Conservation (phyloP, 2,797 vertebrate genomes). For the Melanogrammus aeglefinus region DNA sequence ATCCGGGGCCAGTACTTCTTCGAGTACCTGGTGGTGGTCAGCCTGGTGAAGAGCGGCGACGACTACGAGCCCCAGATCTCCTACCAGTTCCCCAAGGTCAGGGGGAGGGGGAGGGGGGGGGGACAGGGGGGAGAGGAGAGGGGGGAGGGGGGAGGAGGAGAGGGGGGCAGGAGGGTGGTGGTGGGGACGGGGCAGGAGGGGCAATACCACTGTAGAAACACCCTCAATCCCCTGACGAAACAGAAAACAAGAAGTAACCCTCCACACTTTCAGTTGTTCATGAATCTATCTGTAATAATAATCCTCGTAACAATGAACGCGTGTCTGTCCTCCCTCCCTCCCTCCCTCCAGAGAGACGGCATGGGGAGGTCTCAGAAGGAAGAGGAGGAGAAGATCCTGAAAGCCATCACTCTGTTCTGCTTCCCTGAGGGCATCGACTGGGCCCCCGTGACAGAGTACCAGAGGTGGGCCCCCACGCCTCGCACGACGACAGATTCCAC, state of each 20-base stretch:
- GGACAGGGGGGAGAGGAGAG: too few species aligned
- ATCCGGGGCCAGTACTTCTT: conserved; percentile 88
- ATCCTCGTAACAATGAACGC: not conserved
- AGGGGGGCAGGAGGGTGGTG: too few species aligned
- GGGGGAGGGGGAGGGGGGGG: conserved; percentile 2
- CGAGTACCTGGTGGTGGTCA: conserved; percentile 93
- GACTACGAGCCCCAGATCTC: conserved; percentile 86
- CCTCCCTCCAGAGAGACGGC: conserved; percentile 77
- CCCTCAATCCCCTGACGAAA: not conserved
- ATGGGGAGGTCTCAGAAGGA: conserved; percentile 85
- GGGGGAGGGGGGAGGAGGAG: too few species aligned
- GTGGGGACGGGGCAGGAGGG: too few species aligned
- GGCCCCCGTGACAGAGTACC: conserved; percentile 81
- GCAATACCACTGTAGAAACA: not conserved
- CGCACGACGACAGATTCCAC: not conserved
- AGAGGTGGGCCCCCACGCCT: conserved; percentile 74
- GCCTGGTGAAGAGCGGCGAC: conserved; percentile 78
- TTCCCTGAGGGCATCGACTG: conserved; percentile 91
- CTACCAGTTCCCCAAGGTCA: conserved; percentile 97
- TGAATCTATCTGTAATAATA: too few species aligned
- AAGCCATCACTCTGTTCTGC: conserved; percentile 92
- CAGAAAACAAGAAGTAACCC: not conserved
- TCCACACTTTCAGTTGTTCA: not conserved
- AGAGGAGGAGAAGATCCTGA: conserved; percentile 86
- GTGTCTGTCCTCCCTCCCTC: conserved; percentile 14